Conservation (phyloP, 2,888 invertebrate species). For the Mylabris sibirica region DNA sequence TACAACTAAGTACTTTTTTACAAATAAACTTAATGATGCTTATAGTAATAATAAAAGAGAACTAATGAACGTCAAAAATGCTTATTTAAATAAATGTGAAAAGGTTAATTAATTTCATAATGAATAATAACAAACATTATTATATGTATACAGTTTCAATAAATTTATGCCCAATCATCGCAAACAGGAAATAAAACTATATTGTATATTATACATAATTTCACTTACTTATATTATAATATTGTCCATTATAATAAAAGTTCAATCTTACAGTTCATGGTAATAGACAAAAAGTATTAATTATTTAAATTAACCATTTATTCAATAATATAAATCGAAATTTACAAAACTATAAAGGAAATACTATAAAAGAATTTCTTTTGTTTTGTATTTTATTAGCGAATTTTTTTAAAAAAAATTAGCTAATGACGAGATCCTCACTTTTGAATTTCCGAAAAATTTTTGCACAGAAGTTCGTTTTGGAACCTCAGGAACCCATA, state of each 20-base stretch:
- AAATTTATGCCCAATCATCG: constrained; percentile 31
- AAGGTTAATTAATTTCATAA: constrained; percentile 6
- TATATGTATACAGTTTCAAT: constrained; percentile 17
- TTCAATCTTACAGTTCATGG: constrained; percentile 24
- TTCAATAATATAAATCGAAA: neutral
- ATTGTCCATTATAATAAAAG: constrained; percentile 23
- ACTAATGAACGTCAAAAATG: neutral
- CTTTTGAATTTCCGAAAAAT: too few relatives aligned
- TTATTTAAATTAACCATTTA: constrained; percentile 20
- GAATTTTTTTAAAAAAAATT: too few relatives aligned
- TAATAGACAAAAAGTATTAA: constrained; percentile 14
- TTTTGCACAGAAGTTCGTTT: too few relatives aligned
- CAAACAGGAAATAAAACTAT: constrained; percentile 31
- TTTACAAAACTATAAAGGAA: neutral
- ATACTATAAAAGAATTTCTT: neutral
- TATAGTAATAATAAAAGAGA: neutral
- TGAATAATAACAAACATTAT: constrained; percentile 6
- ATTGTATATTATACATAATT: constrained; percentile 20
- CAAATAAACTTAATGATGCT: too few relatives aligned
- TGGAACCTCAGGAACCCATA: too few relatives aligned
- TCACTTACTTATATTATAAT: neutral
- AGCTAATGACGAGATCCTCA: too few relatives aligned
- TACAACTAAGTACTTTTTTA: too few relatives aligned
- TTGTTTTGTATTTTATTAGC: neutral
- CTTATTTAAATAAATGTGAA: neutral